Base-by-base conservation (phyloP, 2,797 vertebrate species). In the Loris lydekkerianus region DNA sequence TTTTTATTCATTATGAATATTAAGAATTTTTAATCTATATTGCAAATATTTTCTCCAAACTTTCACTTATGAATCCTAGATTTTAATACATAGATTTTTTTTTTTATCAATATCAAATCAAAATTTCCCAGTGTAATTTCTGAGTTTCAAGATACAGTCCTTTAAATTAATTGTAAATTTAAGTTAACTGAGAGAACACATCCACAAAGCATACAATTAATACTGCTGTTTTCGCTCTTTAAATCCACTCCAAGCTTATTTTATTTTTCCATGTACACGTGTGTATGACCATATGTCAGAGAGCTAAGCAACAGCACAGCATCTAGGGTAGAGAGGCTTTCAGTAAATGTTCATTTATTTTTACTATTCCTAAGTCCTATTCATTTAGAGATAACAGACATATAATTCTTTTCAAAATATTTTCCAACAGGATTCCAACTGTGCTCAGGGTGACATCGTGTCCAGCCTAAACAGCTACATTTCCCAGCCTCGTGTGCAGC, bases 91-190 rank as follows among this genome's bases (percentile, higher is more conserved):
- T 0, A 53, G 10, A 72, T 78, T 73, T 75, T 43, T 75, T 75
- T 43, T 85, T 82, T 20, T 46, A 37, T 82, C 61, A 89, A 67
- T 72, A 61, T 37, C 40, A 40, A 40, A 34, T 73, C 40, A 80
- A 93, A 67, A 56, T 77, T 86, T 93, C 25, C n/a, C 67, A 86
- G 81, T 83, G 56, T 56, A 94, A 93, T 81, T 80, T 72, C 65
- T 89, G 31, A 15, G 60, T 89, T 89, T 96, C 61, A 92, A 92
- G 40, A 85, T 67, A 92, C 1, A 76, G 7, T 91, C 61, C 67
- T 91, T 95, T 91, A 89, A 83, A 90, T 86, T 94, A 91, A 96
- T 43, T 86, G 2, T 11, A 94, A 95, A 76, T 5, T 84, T 95
- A 73, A 81, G 75, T 72, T 14, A 34, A 49, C 3, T 73, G 25